Percentiles rank a stretch among this genome's conserved stretches.
phyloP scores from a whole-genome alignment of 2,113 vertebrate genomes.

The Cynocephalus volans region DNA sequence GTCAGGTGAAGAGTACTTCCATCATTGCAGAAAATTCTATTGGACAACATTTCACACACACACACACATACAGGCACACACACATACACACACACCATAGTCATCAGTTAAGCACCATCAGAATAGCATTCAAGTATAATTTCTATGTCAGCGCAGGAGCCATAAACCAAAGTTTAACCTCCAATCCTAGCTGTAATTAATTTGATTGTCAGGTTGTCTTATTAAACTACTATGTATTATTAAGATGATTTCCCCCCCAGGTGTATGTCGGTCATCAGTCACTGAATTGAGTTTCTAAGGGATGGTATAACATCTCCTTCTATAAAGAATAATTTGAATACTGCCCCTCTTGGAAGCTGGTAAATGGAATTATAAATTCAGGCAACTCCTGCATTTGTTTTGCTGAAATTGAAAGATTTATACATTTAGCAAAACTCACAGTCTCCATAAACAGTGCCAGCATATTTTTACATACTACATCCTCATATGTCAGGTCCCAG shows the following conservation, averaged over 20 bases:
- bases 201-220: neutral
- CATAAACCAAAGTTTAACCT: neutral
- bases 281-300: neutral
- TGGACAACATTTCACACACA: neutral
- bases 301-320: neutral
- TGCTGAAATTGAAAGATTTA: neutral
- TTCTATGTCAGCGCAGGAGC: neutral
- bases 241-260: neutral
- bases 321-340: neutral
- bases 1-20: neutral
- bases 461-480: neutral
- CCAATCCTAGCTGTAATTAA: neutral
- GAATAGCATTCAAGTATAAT: neutral
- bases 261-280: neutral
- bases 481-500: neutral
- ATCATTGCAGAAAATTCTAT: neutral
- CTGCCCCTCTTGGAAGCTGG: neutral
- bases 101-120: neutral
- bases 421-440: neutral
- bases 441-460: neutral
- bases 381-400: neutral
- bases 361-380: neutral
- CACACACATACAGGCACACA: neutral
- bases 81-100: neutral
- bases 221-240: neutral